Evolutionary conservation across 2,888 invertebrate species (phyloP).

Genomic region (Drosophila nr. medialis): DNA sequence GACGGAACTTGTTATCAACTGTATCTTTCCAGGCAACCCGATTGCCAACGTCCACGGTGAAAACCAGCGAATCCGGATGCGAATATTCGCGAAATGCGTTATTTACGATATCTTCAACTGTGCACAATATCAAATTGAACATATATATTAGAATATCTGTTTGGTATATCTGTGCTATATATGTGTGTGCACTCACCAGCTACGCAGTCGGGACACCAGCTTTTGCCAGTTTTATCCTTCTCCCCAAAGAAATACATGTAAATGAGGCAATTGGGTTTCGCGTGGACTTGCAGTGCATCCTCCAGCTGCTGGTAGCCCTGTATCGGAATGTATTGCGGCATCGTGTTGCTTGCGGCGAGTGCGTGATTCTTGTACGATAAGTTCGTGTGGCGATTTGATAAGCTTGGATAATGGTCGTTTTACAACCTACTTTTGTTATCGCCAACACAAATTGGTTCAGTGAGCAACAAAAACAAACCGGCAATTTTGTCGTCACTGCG

Average conservation of each 20-base stretch:
- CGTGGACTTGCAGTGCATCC: conserved; percentile 43
- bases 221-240: conserved; percentile 86
- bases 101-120: conserved; percentile 87
- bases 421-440: conserved; percentile 36
- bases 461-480: conserved; percentile 18
- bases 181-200: conserved; percentile 86
- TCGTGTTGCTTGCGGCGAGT: conserved; percentile 14
- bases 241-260: conserved; percentile 70
- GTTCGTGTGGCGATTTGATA: conserved; percentile 14
- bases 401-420: conserved; percentile 24
- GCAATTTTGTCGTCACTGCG: conserved; percentile 9
- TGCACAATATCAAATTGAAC: background rate
- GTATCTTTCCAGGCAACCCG: conserved; percentile 90
- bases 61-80: conserved; percentile 87
- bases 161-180: background rate
- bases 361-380: background rate
- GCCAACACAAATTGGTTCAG: conserved; percentile 2
- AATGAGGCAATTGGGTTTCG: conserved; percentile 45
- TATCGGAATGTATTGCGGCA: conserved; percentile 59
- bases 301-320: conserved; percentile 51
- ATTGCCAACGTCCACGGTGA: conserved; percentile 91
- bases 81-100: conserved; percentile 86
- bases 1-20: conserved; percentile 91
- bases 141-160: background rate
- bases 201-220: conserved; percentile 96